Evolutionary conservation across 2,888 invertebrate genomes (phyloP), one percentile per base, ranked within the genome.

Genomic region (Monoplex corrugatus): DNA sequence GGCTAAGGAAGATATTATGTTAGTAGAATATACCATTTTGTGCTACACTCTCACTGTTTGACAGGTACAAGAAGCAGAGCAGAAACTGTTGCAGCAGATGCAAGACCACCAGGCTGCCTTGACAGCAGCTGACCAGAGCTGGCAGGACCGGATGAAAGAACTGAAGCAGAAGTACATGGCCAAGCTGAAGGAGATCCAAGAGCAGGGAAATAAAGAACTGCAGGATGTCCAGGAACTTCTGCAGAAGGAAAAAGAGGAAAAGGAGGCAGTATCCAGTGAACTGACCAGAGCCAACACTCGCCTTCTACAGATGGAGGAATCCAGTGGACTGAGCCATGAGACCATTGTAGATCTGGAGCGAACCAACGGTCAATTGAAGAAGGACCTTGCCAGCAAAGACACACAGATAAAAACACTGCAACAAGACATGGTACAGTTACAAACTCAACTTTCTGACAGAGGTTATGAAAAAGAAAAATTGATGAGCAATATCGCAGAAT

Each of bases 111-210:
- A 91, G 85, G 84, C 89, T 40, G 93, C 93, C 68, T 38, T 94
- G 50, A 90, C 92, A 32, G 84, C 87, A 19, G 43, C 91, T 6
- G 92, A 93, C 78, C 90, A 93, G 78, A 91, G 92, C 43, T 92
- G 92, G 91, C 92, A 93, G 87, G 91, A 91, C 35, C 94, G 93
- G 90, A 85, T 90, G 43, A 92, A 94, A 84, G 94, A 94, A 87
- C 88, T 95, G 84, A 95, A 95, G 89, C 93, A 94, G 87, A 94
- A 94, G 89, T 94, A 92, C 87, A 87, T 92, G 23, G 89, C 91
- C 2, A 95, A 95, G 89, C 87, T 95, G n/a, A 94, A 94, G 89
- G 94, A 94, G 80, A 91, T 93, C 75, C 93, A 94, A 80, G 87
- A 88, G 68, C 92, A 93, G 68, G 90, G 91, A 35, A 89, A 86